A percentile compares a stretch with the other conserved stretches of the same genome.
phyloP scores from a whole-genome alignment of 2,797 vertebrate species.

The Falco columbarius region DNA sequence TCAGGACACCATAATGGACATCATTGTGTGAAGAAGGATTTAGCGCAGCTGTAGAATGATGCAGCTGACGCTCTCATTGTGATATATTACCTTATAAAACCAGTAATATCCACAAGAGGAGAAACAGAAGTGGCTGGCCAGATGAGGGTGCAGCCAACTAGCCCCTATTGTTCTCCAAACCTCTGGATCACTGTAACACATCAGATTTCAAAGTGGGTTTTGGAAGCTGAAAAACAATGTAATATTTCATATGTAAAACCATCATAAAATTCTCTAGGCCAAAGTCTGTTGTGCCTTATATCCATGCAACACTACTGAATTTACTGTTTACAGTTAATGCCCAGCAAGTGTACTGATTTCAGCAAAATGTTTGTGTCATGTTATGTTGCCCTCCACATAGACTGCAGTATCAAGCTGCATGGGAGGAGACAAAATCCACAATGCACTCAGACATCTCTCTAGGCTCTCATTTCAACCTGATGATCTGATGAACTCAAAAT shows the following conservation, averaged over 20 bases:
- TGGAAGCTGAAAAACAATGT: background rate
- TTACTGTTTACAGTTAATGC: background rate
- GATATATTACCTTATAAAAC: constrained; percentile 48
- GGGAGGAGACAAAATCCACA: background rate
- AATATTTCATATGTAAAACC: background rate
- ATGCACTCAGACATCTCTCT: background rate
- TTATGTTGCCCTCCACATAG: background rate
- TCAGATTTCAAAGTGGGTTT: background rate
- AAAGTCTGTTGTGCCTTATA: background rate
- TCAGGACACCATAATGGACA: constrained; percentile 40
- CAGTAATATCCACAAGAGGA: background rate
- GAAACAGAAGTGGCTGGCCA: background rate
- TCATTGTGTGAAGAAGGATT: constrained; percentile 44
- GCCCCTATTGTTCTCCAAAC: background rate
- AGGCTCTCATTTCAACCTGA: background rate
- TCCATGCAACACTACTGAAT: background rate
- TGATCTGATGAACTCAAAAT: background rate
- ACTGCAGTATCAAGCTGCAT: background rate
- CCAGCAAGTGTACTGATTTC: background rate
- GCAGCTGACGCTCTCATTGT: background rate
- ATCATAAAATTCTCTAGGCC: background rate
- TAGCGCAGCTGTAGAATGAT: constrained; percentile 29
- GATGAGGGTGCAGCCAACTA: background rate
- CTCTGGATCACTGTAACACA: background rate
- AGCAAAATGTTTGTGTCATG: background rate